These are phyloP conservation scores for Melikaiella ostensackeni DNA, from an alignment of 2,888 invertebrate species.

Conservation along the genomic window DNA sequence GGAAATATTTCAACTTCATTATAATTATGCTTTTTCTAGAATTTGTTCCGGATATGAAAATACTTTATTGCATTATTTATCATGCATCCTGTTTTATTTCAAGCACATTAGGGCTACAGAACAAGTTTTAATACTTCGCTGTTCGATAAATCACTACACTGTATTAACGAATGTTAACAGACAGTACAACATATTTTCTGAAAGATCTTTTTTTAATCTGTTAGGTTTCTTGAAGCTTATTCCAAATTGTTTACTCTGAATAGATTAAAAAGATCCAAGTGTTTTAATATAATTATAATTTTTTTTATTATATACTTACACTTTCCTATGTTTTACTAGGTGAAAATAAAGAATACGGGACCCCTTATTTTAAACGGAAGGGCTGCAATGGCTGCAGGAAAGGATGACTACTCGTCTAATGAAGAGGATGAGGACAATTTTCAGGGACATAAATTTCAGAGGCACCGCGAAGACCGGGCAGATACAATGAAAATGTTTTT, in stretches of 20 bases:
- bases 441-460: conserved; percentile 79
- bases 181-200: not conserved
- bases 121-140: not conserved
- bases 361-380: conserved; percentile 87
- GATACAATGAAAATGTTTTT: conserved; percentile 89
- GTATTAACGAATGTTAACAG: conserved; percentile 5
- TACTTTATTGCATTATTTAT: not conserved
- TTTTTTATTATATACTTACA: conserved; percentile 17
- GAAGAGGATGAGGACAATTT: conserved; percentile 79
- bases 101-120: not conserved
- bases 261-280: not conserved
- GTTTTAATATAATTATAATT: not conserved
- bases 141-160: not conserved
- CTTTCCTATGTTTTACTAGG: conserved; percentile 71
- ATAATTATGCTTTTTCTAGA: not conserved
- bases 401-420: conserved; percentile 83
- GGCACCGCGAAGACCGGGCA: conserved; percentile 51
- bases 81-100: not conserved
- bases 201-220: not conserved
- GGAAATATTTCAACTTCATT: not conserved
- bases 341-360: conserved; percentile 81
- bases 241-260: not conserved
- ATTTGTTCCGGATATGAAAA: not conserved
- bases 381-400: conserved; percentile 89
- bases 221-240: not conserved